Percentiles rank a stretch among this genome's conserved stretches.
phyloP scores from a whole-genome alignment of 30 jellyfish, hydroid and myxozoan species.

The Turritopsis rubra region DNA sequence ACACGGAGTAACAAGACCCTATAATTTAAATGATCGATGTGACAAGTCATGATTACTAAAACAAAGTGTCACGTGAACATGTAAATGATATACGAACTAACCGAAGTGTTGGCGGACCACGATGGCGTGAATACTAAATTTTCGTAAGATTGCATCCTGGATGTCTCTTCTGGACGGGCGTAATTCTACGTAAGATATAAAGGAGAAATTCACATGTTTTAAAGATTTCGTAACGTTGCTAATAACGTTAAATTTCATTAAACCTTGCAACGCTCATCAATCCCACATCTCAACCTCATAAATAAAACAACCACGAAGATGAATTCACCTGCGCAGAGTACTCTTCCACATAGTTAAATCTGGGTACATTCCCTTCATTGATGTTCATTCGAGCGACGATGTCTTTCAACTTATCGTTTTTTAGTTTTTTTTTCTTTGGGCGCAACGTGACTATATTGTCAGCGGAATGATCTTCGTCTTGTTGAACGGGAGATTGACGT shows the following conservation, averaged over 20 bases:
- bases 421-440: conserved; percentile 8
- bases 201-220: conserved; percentile 3
- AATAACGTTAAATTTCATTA: too few species aligned
- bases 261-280: too few species aligned
- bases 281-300: too few species aligned
- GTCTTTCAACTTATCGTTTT: conserved; percentile 13
- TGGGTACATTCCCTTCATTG: conserved; percentile 38
- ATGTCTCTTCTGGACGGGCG: conserved; percentile 51
- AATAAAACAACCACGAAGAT: too few species aligned
- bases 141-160: conserved; percentile 84
- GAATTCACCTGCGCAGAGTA: conserved; percentile 83
- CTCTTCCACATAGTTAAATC: conserved; percentile 63
- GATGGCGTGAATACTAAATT: conserved; percentile 73
- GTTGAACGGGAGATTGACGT: conserved; percentile 17
- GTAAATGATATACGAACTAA: conserved; percentile 23
- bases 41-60: not conserved
- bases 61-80: not conserved
- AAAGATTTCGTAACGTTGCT: too few species aligned
- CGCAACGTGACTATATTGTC: conserved; percentile 17
- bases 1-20: conserved; percentile 45
- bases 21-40: not conserved
- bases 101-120: conserved; percentile 89
- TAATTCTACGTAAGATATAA: conserved; percentile 3
- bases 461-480: conserved; percentile 8
- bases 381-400: conserved; percentile 23